Evolutionary conservation across 1,140 invertebrate genomes (phyloP), one percentile per base, ranked within the genome.

Genomic region (Phthorimaea operculella): DNA sequence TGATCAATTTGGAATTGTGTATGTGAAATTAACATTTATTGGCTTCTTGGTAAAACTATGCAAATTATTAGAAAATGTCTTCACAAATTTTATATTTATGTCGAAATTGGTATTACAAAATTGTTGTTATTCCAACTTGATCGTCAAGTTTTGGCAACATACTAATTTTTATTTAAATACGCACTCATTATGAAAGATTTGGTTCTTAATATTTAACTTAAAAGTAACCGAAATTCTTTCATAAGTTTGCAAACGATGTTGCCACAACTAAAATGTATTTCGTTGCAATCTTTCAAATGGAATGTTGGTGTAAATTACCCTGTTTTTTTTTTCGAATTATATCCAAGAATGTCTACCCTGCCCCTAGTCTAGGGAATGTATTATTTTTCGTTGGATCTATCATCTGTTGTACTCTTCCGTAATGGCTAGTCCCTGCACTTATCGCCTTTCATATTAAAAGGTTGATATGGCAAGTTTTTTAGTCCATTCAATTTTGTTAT

Each of bases 221-320:
- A 11, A 39, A 39, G 36, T 4, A 5, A 4, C 21, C 21, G 21
- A 28, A 28, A 39, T 39, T 39, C 36, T 39, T 39, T 39, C 36
- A 39, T 12, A 39, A 39, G 36, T 12, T n/a, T 39, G 10, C 36
- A 52, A 51, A 59, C 50, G 75, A 74, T 84, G 79, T 82, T 85
- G 79, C 76, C 76, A 78, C 49, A 63, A 76, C 76, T 57, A 63
- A 69, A 56, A 53, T 58, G 51, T 62, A 62, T 77, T 70, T 74
- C 60, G 76, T 76, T 70, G 76, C 74, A 70, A 76, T 68, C 59
- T 79, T 70, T 80, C 83, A 85, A 85, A 85, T 86, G 84, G 83
- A 86, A 86, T 86, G 84, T 86, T 86, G 84, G 84, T 86, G 84
- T 86, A 84, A 76, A 79, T 77, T 81, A 76, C 62, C 70, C 76